Conservation (phyloP, 2,888 invertebrate species). For the Odontocolon sp. region DNA sequence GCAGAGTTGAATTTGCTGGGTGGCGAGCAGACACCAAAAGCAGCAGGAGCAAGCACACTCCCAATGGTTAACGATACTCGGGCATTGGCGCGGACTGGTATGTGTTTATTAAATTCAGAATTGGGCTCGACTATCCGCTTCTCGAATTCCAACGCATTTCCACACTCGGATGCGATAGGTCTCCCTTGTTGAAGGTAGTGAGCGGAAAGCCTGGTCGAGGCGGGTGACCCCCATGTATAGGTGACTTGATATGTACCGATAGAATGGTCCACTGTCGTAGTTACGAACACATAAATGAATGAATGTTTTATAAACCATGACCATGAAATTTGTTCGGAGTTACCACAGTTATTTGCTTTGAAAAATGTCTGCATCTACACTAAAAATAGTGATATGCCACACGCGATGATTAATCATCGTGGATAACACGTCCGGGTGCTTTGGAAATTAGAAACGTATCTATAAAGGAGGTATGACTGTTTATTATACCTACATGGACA, state of each 20-base stretch:
- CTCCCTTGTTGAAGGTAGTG: background rate
- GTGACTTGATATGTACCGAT: background rate
- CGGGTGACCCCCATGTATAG: background rate
- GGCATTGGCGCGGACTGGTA: constrained; percentile 63
- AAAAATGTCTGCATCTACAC: too few species aligned
- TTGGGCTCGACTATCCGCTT: constrained; percentile 63
- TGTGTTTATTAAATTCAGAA: constrained; percentile 75
- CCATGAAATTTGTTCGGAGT: too few species aligned
- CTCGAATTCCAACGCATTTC: constrained; percentile 66
- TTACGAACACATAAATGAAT: too few species aligned
- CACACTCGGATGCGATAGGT: constrained; percentile 20
- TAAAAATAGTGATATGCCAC: too few species aligned
- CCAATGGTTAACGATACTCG: constrained; percentile 28
- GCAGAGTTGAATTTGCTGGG: constrained; percentile 12
- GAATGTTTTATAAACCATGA: too few species aligned
- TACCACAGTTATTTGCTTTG: too few species aligned
- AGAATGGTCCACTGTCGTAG: too few species aligned
- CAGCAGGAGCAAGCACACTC: constrained; percentile 20
- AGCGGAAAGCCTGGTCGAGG: background rate
- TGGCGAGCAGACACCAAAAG: constrained; percentile 6
- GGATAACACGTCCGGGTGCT: too few species aligned
- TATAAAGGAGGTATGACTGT: too few species aligned
- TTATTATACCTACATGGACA: too few species aligned
- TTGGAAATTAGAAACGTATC: too few species aligned
- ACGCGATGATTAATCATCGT: too few species aligned